Percentiles rank a stretch among this genome's conserved stretches.
phyloP scores from a whole-genome alignment of 2,113 vertebrate genomes.

The Oplegnathus fasciatus region DNA sequence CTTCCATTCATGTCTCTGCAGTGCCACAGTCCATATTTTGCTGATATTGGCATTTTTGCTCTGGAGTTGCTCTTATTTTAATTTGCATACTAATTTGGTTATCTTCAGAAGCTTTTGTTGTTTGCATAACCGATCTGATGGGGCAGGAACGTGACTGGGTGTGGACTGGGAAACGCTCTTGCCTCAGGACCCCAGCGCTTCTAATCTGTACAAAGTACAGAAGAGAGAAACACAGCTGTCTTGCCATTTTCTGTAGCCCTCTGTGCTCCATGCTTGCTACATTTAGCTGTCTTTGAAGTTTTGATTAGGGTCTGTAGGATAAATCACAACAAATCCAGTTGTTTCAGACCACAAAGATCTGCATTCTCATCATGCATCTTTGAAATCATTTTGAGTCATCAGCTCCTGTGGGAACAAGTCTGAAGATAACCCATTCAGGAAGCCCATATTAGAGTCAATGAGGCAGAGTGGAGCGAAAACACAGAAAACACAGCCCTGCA shows the following conservation, averaged over 20 bases:
- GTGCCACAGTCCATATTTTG: background rate
- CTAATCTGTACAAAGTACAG: conserved; percentile 29
- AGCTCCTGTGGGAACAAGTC: conserved; percentile 84
- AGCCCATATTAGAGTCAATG: conserved; percentile 82
- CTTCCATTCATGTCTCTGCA: background rate
- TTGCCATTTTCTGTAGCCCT: background rate
- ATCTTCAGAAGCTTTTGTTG: conserved; percentile 14
- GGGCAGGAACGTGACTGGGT: conserved; percentile 25
- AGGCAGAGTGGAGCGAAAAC: conserved; percentile 78
- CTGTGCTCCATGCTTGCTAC: conserved; percentile 15
- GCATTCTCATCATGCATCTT: conserved; percentile 68
- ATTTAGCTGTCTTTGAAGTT: conserved; percentile 49
- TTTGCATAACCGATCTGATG: conserved; percentile 33
- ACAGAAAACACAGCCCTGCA: conserved; percentile 74
- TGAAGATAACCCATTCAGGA: conserved; percentile 80
- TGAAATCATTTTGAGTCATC: conserved; percentile 79
- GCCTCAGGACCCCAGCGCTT: conserved; percentile 40
- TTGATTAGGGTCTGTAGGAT: conserved; percentile 50
- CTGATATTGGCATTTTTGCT: background rate
- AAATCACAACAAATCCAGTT: conserved; percentile 59
- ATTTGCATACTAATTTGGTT: conserved; percentile 15
- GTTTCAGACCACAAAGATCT: conserved; percentile 62
- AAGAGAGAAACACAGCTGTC: conserved; percentile 38
- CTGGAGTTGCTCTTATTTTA: background rate
- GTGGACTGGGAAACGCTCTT: conserved; percentile 33